These are phyloP conservation scores for Numida meleagris DNA, from an alignment of 2,113 vertebrate species.

Conservation along the genomic window DNA sequence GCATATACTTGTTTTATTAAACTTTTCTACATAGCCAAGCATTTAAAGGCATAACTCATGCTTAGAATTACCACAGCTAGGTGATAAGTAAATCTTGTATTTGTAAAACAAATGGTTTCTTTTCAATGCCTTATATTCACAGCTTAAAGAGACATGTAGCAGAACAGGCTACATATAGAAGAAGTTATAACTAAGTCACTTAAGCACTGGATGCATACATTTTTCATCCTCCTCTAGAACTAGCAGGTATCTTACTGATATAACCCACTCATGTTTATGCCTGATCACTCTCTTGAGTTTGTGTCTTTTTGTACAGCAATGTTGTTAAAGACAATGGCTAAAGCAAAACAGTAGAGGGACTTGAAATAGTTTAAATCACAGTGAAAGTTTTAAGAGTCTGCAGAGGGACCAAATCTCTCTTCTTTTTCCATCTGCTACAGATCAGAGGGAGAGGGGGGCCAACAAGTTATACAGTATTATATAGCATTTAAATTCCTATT, in stretches of 20 bases:
- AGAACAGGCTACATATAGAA: not conserved
- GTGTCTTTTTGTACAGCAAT: not conserved
- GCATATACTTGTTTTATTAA: not conserved
- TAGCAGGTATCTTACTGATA: not conserved
- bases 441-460: too few species aligned
- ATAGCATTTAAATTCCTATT: not conserved
- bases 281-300: not conserved
- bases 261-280: not conserved
- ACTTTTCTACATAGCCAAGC: not conserved
- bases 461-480: not conserved
- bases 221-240: not conserved
- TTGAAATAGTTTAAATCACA: not conserved
- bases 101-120: not conserved
- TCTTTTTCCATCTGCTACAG: not conserved
- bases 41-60: not conserved
- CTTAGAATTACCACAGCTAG: not conserved
- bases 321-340: not conserved
- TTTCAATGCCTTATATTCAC: not conserved
- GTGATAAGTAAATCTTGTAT: not conserved
- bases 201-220: not conserved
- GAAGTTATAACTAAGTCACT: not conserved
- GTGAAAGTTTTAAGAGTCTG: not conserved
- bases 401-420: not conserved
- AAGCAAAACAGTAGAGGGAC: not conserved
- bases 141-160: not conserved